Evolutionary conservation across 92 coral and sea anemone species (phyloP).

Genomic region (Metridium senile): DNA sequence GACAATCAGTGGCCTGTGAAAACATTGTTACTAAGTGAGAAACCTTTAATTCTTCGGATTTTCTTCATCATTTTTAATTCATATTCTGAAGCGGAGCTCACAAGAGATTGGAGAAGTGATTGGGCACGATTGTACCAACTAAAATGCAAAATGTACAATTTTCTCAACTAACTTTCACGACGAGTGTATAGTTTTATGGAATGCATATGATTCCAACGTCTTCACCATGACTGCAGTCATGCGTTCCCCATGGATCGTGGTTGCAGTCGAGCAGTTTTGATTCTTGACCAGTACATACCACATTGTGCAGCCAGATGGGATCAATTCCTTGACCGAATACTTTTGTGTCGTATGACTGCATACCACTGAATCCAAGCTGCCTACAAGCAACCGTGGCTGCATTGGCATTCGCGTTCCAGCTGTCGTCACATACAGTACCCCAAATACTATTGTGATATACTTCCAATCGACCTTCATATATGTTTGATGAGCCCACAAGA

Average conservation of each 20-base stretch:
- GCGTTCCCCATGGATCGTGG: constrained; percentile 1
- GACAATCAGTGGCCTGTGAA: no score
- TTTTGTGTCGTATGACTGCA: background rate
- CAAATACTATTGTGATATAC: background rate
- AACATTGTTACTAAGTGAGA: no score
- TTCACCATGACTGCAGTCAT: background rate
- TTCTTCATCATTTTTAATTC: no score
- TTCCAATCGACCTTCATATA: background rate
- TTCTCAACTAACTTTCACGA: no score
- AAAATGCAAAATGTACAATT: no score
- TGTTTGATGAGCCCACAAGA: background rate
- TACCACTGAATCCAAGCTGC: background rate
- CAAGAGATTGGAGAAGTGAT: no score
- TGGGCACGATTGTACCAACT: no score
- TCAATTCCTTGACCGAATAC: background rate
- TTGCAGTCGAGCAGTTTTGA: background rate
- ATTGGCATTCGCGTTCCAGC: background rate
- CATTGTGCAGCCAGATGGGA: constrained; percentile 2
- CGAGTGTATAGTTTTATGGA: background rate
- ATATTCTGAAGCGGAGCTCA: no score
- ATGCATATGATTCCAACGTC: constrained; percentile 7
- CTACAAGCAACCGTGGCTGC: background rate
- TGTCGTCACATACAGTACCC: background rate
- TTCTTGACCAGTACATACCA: constrained; percentile 1
- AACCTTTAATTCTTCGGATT: no score